Evolutionary conservation across 2,888 invertebrate genomes (phyloP), one percentile per base, ranked within the genome.

Genomic region (Drosophila formosana): DNA sequence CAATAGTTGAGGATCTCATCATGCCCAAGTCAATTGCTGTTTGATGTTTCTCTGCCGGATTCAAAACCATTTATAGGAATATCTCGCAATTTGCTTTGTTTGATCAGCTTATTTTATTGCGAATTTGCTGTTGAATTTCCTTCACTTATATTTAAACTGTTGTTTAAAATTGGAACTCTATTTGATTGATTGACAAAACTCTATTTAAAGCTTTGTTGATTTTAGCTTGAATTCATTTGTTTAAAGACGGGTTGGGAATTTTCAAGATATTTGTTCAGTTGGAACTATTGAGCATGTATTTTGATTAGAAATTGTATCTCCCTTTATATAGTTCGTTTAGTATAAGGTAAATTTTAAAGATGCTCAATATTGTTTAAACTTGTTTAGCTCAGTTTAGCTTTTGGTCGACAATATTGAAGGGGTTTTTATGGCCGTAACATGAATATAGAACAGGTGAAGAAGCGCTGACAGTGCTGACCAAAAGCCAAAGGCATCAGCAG

Each of bases 381-480:
- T 4, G 9, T 9, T 37, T n/a, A 8, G 23, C 2, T 37, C 7
- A 9, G 25, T n/a, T n/a, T 8, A 5, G 23, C 32, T 23, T 57
- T 11, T 32, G 32, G 18, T n/a, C 30, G 23, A 9, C 41, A 7
- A 26, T 6, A 32, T 7, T 11, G 5, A 26, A 13, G 11, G 55
- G n/a, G n/a, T 4, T 13, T 32, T 6, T 23, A 32, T 32, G 23
- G 37, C 25, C 4, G 23, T 8, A 56, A 37, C 41, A 18, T 18
- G 18, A 18, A 18, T 18, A 18, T 52, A 49, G 13, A 55, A n/a
- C 66, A 72, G 65, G 58, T 73, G 71, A 75, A 67, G 52, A 73
- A 69, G 43, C 49, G 75, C 75, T 80, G 80, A 80, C 72, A 67
- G 65, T 50, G 71, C 61, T 62, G 51, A 62, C 57, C 66, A 62